Conservation (phyloP, 2,797 vertebrate species). For the Sus cebifrons region DNA sequence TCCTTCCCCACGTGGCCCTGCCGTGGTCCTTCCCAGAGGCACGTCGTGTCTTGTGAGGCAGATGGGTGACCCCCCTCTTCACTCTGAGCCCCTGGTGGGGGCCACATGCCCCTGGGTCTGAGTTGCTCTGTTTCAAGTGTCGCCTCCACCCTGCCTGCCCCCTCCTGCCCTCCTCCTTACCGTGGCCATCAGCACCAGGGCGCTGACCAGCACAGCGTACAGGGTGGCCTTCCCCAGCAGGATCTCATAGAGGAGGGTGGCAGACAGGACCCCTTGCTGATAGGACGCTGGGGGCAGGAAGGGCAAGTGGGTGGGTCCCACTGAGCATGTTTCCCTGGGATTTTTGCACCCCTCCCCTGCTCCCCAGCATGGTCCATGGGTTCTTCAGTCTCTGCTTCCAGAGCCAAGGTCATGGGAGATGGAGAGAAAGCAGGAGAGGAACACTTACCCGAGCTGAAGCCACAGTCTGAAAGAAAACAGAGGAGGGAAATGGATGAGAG, state of each 20-base stretch:
- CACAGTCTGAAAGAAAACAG: slow-evolving; percentile 87
- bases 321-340: neutral
- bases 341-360: fast-evolving
- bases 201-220: slow-evolving; percentile 87
- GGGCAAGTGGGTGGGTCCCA: neutral
- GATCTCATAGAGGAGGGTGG: slow-evolving; percentile 88
- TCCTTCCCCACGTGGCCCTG: neutral
- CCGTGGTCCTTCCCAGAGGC: neutral
- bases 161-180: slow-evolving; percentile 65
- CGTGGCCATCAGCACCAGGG: slow-evolving; percentile 84
- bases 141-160: neutral
- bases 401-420: neutral
- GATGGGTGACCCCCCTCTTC: neutral
- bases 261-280: slow-evolving; percentile 79
- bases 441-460: slow-evolving; percentile 83
- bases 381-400: neutral
- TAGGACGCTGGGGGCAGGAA: slow-evolving; percentile 83
- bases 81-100: neutral
- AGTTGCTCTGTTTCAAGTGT: neutral
- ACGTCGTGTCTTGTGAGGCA: neutral
- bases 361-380: fast-evolving
- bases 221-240: slow-evolving; percentile 88
- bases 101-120: neutral
- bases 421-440: neutral
- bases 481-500: neutral